Base-by-base conservation (phyloP, 2,113 vertebrate genomes). In the Embiotoca jacksoni region DNA sequence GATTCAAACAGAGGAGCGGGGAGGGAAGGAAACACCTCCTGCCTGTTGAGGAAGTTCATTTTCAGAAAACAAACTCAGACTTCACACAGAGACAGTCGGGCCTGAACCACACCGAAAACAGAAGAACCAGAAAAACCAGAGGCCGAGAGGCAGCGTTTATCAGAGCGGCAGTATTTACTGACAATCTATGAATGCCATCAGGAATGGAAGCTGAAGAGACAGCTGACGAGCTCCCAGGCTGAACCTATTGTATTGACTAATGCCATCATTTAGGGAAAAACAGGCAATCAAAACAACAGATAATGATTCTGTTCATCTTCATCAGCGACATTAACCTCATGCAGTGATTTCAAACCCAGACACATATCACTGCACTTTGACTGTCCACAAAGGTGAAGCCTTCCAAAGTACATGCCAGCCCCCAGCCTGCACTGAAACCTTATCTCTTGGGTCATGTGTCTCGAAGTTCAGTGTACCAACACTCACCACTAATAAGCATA, bases 21-120 rank as follows among this genome's bases (percentile, higher is more conserved):
- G 84, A 91, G 87, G 86, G 86, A 85, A 91, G 89, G 88, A 93
- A 91, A 91, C 89, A 91, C 92, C 83, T 91, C 87, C 85, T 75
- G 87, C 87, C 89, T 85, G 88, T 91, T 86, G 89, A 92, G 92
- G 92, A 94, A 93, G 91, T 92, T 92, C 66, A 88, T 90, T 91
- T 89, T 90, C 81, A 87, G 69, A 89, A 86, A 92, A 91, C 92
- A 92, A 84, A 89, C 72, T 82, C 85, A 81, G 84, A 86, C 81
- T 89, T 88, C 79, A 78, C 85, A 84, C 71, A 81, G 77, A 78
- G 58, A 75, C 55, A 72, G 71, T 67, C 6, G 14, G 78, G 62
- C 64, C 58, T 3, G 53, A 62, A 66, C 67, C 16, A 52, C 3
- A 44, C 70, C 59, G 23, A 31, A 67, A 81, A 78, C 68, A 75